Percentiles rank a stretch among this genome's conserved stretches.
Conservation (phyloP, 2,113 vertebrate species). For the Rhynchopsitta pachyrhyncha region DNA sequence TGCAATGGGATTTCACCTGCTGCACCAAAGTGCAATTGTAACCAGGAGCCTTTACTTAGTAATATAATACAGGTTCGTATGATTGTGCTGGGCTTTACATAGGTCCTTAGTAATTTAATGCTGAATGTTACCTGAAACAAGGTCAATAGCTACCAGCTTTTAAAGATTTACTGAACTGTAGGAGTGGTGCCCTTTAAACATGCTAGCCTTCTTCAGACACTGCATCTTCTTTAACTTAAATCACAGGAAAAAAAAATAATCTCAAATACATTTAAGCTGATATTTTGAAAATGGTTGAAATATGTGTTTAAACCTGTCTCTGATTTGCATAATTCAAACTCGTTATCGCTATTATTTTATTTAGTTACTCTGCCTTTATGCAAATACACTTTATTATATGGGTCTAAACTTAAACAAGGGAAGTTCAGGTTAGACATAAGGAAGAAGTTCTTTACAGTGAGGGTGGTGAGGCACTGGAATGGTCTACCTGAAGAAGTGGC, state of each 20-base stretch:
- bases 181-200: neutral
- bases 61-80: neutral
- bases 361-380: neutral
- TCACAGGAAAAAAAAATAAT: neutral
- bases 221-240: neutral
- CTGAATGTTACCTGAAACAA: neutral
- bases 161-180: neutral
- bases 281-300: neutral
- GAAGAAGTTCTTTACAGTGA: neutral
- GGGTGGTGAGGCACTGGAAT: neutral
- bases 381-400: neutral
- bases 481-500: neutral
- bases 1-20: neutral
- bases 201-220: neutral
- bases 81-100: neutral
- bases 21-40: neutral
- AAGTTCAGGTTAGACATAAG: neutral
- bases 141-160: neutral
- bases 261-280: neutral
- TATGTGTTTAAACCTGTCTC: neutral
- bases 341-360: neutral
- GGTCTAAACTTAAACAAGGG: neutral
- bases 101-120: neutral
- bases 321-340: neutral
- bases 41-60: neutral